Percentiles rank a stretch among this genome's conserved stretches.
These are phyloP conservation scores for Drosophila affinis DNA, from an alignment of 2,888 invertebrate species.

Conservation along the genomic window DNA sequence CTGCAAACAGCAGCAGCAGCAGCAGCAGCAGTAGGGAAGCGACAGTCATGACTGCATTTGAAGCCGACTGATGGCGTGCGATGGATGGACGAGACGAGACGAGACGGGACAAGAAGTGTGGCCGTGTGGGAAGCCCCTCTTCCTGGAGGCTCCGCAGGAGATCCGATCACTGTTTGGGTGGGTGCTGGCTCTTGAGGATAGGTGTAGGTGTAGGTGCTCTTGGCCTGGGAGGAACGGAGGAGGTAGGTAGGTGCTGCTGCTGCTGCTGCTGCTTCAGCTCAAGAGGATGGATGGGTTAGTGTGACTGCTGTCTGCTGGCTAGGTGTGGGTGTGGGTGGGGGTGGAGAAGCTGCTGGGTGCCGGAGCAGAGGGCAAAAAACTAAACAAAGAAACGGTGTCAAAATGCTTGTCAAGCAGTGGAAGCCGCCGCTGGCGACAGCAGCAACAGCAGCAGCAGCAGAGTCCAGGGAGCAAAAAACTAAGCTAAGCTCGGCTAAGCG, in stretches of 20 bases:
- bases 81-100: background rate
- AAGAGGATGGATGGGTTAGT: background rate
- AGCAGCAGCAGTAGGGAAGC: conserved; percentile 9
- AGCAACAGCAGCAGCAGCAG: conserved; percentile 29
- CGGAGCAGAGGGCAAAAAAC: conserved; percentile 1
- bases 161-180: background rate
- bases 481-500: conserved; percentile 66
- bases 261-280: conserved; percentile 13
- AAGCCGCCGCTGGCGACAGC: conserved; percentile 54
- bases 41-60: background rate
- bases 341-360: background rate
- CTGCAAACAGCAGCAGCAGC: conserved; percentile 1
- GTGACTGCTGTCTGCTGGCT: conserved; percentile 1
- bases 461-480: conserved; percentile 35
- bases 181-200: background rate
- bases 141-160: background rate
- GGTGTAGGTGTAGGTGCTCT: background rate
- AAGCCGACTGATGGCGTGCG: background rate
- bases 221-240: background rate
- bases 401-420: conserved; percentile 72
- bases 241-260: background rate
- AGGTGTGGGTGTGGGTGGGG: background rate
- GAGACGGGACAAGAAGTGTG: background rate
- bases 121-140: background rate
- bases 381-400: conserved; percentile 64